Percentiles rank a stretch among this genome's conserved stretches.
phyloP scores from a whole-genome alignment of 1,140 invertebrate genomes.

The Muscidifurax raptorellus region DNA sequence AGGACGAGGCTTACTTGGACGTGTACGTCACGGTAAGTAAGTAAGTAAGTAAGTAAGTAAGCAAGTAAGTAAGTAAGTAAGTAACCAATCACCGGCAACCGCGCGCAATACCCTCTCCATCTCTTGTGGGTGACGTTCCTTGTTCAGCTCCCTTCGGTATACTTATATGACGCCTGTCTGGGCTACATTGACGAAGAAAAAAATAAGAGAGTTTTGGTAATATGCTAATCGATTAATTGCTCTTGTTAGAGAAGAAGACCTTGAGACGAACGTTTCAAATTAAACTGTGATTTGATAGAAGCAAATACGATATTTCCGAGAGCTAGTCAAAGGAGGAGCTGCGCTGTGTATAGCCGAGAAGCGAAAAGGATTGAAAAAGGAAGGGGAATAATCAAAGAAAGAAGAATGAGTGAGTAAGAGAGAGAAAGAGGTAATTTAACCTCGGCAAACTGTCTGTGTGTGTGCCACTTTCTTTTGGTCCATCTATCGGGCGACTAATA shows the following conservation, averaged over 20 bases:
- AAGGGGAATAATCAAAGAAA: conserved; percentile 1
- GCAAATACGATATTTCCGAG: background rate
- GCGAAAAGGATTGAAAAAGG: background rate
- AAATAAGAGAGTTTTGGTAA: background rate
- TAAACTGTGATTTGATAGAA: background rate
- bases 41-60: conserved; percentile 62
- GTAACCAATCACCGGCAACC: conserved; percentile 61
- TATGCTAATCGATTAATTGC: background rate
- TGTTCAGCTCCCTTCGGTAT: conserved; percentile 14
- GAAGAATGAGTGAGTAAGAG: background rate
- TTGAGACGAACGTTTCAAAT: background rate
- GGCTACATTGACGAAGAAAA: background rate
- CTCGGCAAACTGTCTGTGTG: conserved; percentile 34
- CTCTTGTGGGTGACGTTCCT: conserved; percentile 1
- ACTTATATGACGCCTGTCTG: background rate
- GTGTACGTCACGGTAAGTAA: conserved; percentile 30
- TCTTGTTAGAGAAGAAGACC: background rate
- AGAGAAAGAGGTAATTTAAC: conserved; percentile 62
- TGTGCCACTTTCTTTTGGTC: conserved; percentile 46
- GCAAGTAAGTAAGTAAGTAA: conserved; percentile 65
- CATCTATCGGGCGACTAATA: conserved; percentile 64
- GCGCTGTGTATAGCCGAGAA: no score
- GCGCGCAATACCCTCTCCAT: background rate
- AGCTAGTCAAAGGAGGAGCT: background rate
- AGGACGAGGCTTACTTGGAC: background rate